Evolutionary conservation across 2,888 invertebrate species (phyloP).

Genomic region (Imbricaverruca yamaguchii): DNA sequence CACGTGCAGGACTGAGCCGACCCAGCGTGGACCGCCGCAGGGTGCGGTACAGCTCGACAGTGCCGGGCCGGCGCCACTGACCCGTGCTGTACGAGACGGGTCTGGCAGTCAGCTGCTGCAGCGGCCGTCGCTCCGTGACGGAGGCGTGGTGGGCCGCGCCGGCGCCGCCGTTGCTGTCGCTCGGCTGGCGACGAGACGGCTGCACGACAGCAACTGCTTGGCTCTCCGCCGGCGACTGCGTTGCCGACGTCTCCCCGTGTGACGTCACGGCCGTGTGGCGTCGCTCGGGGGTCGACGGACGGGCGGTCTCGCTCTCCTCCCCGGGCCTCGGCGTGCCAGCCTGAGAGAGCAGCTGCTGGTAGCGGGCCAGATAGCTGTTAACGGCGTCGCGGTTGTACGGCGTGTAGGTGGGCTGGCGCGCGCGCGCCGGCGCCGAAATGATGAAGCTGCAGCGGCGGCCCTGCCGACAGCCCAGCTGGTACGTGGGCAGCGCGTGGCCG

Average conservation of each 20-base stretch:
- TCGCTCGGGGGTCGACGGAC: background rate
- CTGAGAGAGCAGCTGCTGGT: background rate
- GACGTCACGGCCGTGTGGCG: background rate
- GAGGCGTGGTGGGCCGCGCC: background rate
- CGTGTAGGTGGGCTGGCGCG: slow-evolving; percentile 2
- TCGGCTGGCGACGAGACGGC: too few relatives aligned
- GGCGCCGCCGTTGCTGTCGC: background rate
- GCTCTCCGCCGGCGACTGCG: background rate
- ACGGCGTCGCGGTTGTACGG: background rate
- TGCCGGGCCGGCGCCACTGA: too few relatives aligned
- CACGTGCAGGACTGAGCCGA: too few relatives aligned
- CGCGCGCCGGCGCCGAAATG: background rate
- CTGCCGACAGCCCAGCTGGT: background rate
- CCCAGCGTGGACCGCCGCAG: too few relatives aligned
- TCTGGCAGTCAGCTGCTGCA: too few relatives aligned
- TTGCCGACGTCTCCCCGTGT: background rate
- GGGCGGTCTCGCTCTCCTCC: background rate
- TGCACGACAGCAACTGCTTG: background rate
- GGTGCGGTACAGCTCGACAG: too few relatives aligned
- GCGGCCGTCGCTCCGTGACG: too few relatives aligned
- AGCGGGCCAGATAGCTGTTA: background rate
- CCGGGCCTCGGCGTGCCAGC: background rate
- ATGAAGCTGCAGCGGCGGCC: background rate
- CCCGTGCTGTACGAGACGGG: too few relatives aligned
- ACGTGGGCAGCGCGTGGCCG: background rate